These are phyloP conservation scores for Nyctibius grandis DNA, from an alignment of 2,797 vertebrate species.

Conservation along the genomic window DNA sequence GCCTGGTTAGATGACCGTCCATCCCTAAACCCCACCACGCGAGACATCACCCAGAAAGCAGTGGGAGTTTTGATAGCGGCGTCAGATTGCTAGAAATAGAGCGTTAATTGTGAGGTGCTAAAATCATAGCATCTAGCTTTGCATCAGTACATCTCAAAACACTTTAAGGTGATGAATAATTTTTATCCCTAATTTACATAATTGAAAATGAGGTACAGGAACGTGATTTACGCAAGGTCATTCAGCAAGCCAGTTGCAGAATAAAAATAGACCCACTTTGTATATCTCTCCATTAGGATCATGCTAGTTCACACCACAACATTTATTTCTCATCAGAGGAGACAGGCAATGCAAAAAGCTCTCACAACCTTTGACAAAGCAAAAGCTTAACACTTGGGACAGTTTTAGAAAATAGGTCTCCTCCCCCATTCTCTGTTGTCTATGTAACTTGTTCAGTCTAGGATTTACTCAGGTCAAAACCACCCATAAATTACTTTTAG, in stretches of 20 bases:
- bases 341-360: background rate
- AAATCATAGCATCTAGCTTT: background rate
- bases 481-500: background rate
- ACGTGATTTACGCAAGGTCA: slow-evolving; percentile 33
- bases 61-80: background rate
- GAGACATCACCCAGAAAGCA: background rate
- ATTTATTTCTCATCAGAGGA: background rate
- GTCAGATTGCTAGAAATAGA: background rate
- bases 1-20: background rate
- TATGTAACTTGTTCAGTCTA: background rate
- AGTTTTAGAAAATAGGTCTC: background rate
- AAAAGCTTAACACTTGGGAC: background rate
- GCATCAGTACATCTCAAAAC: slow-evolving; percentile 16
- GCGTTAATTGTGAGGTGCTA: background rate
- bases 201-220: slow-evolving; percentile 31
- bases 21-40: background rate
- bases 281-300: background rate
- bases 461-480: background rate
- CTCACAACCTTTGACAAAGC: background rate
- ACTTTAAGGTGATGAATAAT: slow-evolving; percentile 35
- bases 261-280: slow-evolving; percentile 13
- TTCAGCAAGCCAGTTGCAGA: background rate
- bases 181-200: slow-evolving; percentile 47
- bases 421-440: background rate
- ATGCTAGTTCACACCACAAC: background rate